Percentiles rank a stretch among this genome's conserved stretches.
Evolutionary conservation across 2,113 vertebrate species (phyloP).

Genomic region (Varanus salvator): DNA sequence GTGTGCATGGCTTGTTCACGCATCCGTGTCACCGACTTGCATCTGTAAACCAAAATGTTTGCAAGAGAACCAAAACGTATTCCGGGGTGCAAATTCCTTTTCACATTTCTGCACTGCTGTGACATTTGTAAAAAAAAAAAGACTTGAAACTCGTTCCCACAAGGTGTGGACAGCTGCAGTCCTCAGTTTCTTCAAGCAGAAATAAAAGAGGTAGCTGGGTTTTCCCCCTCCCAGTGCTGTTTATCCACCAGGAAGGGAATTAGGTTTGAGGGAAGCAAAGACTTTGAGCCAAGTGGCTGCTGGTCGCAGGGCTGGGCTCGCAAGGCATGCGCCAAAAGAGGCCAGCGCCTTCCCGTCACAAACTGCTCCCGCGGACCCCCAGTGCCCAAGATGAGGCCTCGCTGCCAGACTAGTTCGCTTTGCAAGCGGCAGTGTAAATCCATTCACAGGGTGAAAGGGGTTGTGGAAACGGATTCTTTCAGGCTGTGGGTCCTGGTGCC

Average conservation of each 20-base stretch:
- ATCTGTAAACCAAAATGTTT: neutral
- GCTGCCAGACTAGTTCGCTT: neutral
- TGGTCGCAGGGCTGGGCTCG: neutral
- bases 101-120: constrained; percentile 25
- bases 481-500: neutral
- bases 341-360: too few species aligned
- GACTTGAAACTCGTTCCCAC: neutral
- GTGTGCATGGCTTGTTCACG: neutral
- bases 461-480: neutral
- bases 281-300: neutral
- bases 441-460: neutral
- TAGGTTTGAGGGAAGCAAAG: neutral
- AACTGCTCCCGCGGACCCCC: neutral
- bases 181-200: neutral
- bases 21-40: neutral
- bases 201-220: neutral
- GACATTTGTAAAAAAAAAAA: neutral
- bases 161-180: neutral
- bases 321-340: neutral
- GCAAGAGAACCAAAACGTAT: neutral
- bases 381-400: neutral
- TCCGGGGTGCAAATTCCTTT: neutral
- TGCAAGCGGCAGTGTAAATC: neutral
- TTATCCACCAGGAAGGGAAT: neutral
- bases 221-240: too few species aligned